Evolutionary conservation across 2,113 vertebrate species (phyloP).

Genomic region (Burhinus bistriatus): DNA sequence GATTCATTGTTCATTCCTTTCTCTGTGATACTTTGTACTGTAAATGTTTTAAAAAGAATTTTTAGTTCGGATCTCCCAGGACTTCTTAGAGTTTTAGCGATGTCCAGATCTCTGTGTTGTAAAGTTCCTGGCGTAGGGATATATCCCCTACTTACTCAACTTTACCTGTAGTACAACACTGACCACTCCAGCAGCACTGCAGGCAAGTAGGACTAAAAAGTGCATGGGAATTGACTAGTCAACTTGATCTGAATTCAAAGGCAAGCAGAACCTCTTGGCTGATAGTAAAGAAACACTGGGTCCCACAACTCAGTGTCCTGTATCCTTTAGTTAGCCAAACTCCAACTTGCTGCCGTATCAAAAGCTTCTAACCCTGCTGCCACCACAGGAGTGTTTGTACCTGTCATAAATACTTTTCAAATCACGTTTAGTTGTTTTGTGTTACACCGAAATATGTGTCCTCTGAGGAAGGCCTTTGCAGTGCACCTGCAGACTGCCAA

Average conservation of each 20-base stretch:
- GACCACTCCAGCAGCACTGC: background rate
- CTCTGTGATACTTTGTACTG: background rate
- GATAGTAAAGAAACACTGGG: background rate
- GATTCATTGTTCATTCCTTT: background rate
- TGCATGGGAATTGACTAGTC: background rate
- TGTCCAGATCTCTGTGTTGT: background rate
- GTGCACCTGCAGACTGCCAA: background rate
- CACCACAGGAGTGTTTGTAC: background rate
- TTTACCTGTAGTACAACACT: background rate
- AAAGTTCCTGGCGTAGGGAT: background rate
- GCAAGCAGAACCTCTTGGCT: background rate
- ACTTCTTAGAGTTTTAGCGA: background rate
- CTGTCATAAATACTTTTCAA: background rate
- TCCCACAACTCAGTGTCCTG: background rate
- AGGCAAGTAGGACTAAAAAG: background rate
- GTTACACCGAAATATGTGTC: background rate
- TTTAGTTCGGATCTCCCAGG: background rate
- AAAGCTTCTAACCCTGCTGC: background rate
- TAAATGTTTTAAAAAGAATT: background rate
- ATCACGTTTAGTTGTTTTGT: background rate
- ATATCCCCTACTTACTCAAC: background rate
- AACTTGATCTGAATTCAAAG: background rate
- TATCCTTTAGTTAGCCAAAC: background rate
- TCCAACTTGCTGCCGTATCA: background rate
- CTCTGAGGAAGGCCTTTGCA: background rate